Base-by-base conservation (phyloP, 1,140 invertebrate species). In the Drosophila bocqueti region DNA sequence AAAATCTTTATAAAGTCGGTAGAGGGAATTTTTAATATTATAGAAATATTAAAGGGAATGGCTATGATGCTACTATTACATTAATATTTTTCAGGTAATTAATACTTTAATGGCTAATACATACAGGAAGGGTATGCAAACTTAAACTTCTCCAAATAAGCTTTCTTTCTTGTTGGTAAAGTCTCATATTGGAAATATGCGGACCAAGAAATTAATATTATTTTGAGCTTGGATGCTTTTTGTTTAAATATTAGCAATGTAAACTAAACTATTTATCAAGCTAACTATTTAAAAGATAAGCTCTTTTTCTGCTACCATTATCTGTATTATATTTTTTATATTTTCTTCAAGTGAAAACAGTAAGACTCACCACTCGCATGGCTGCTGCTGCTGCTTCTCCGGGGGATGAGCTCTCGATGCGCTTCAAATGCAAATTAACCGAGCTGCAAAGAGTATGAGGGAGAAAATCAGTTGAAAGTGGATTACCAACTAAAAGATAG, bases 391-490 rank as follows among this genome's bases (percentile, higher is more conserved):
- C 52, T 76, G 71, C 71, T 76, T 64, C 73, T 76, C 43, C 60
- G 5, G 38, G 50, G 45, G 74, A 76, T 69, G 69, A 38, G 71
- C 50, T 62, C 50, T 62, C 60, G 60, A 57, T 60, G 68, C 72
- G 77, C 79, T 80, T 81, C 81, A 58, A 69, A 73, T 79, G 74
- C 74, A 78, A 84, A 87, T 90, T 84, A 83, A 68, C 63, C 69
- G 77, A 71, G 61, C 57, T 69, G 76, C 59, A 61, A 63, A 36
- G 54, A 62, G 26, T 62, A 34, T 18, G 31, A 60, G 68, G 58
- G 50, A 61, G 63, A 66, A 65, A 50, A 47, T 54, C 45, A 58
- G 59, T 45, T 45, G 45, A 84, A 89, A 87, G 77, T 87, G 68
- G 69, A 63, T 72, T 47, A 50, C 26, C 59, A 43, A 47, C 60